Conservation (phyloP, 30 jellyfish, hydroid and myxozoan species). For the Nemopilema nomurai region DNA sequence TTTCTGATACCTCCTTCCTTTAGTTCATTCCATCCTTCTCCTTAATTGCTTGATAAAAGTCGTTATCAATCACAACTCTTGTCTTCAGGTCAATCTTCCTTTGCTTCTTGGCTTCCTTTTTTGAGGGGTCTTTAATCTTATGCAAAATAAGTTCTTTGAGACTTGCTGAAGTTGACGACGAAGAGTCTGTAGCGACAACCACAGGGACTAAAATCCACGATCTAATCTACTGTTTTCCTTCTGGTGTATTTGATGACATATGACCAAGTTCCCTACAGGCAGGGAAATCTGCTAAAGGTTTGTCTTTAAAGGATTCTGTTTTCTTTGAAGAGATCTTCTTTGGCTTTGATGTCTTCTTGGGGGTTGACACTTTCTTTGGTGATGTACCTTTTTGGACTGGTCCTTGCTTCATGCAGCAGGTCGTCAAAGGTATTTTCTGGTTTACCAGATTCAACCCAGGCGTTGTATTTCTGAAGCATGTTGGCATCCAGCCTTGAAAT, state of each 20-base stretch:
- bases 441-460: no score
- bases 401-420: no score
- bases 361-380: no score
- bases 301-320: no score
- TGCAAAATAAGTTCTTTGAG: constrained; percentile 19
- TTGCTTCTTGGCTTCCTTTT: background rate
- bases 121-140: constrained; percentile 7
- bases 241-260: background rate
- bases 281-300: no score
- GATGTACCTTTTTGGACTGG: no score
- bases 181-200: background rate
- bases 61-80: constrained; percentile 14
- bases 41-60: constrained; percentile 3
- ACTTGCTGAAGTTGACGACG: background rate
- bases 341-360: no score
- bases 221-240: background rate
- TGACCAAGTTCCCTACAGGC: constrained; percentile 5
- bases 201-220: background rate
- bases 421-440: no score
- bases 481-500: no score
- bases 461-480: no score
- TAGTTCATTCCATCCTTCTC: constrained; percentile 11
- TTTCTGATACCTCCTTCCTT: background rate
- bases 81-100: constrained; percentile 25
- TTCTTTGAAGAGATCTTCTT: no score